Base-by-base conservation (phyloP, 2,888 invertebrate genomes). In the Scelioninae gen. 2 region DNA sequence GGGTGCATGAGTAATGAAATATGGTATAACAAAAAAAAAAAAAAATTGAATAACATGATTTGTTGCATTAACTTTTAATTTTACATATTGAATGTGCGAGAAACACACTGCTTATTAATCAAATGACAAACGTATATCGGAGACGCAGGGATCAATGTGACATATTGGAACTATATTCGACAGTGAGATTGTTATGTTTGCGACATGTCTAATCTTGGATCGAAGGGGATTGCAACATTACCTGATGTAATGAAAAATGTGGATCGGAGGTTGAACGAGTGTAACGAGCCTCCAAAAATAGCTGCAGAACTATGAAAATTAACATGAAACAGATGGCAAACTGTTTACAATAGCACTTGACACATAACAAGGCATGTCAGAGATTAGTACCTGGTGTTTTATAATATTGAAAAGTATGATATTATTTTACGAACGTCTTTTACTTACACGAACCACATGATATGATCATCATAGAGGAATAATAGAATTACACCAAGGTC, bases 251-350 rank as follows among this genome's bases (percentile, higher is more conserved):
- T 13, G 41, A 11, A 31, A 16, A 55, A 41, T 11, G 39, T 45
- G 33, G n/a, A n/a, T n/a, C 41, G 41, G 15, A 58, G 6, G 28
- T 37, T 31, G 37, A 31, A 1, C 16, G 9, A 11, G 39, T 33
- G 28, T 41, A 72, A 65, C 25, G 28, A 53, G n/a, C n/a, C 28
- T 58, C 70, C 63, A 52, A 74, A 74, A 74, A 71, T 71, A 74
- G 74, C 31, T 33, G 15, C 41, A 18, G 18, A 58, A 68, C 63
- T 71, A 43, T 46, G 70, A 71, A 71, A 74, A 67, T 74, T 52
- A 65, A 63, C 64, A 43, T 71, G 37, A 43, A 74, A 55, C 68
- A 68, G 74, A 71, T 70, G 65, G 71, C 58, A 37, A 63, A 74
- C 63, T 41, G 19, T 68, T 60, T 48, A 39, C 28, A 52, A 45